Conservation (phyloP, 37 sponge, comb jelly and placozoan species). For the Mnemiopsis leidyi region DNA sequence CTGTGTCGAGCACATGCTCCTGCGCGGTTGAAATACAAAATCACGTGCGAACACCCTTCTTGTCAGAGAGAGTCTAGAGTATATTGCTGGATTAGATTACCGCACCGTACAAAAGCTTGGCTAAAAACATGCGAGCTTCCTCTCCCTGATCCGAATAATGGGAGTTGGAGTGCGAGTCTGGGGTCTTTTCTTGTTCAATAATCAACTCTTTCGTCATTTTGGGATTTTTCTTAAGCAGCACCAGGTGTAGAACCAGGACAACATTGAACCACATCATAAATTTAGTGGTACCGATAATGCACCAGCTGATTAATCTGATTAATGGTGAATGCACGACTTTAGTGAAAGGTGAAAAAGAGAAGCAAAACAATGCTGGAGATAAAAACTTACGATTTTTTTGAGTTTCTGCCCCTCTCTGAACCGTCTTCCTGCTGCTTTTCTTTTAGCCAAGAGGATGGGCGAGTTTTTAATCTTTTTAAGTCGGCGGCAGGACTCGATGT, state of each 20-base stretch:
- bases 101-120: not conserved
- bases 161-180: not conserved
- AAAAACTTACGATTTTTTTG: slow-evolving; percentile 62
- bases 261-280: not conserved
- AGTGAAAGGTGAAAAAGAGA: too few relatives aligned
- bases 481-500: slow-evolving; percentile 46
- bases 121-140: not conserved
- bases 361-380: too few relatives aligned
- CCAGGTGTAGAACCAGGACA: not conserved
- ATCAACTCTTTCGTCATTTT: not conserved
- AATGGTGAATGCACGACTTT: too few relatives aligned
- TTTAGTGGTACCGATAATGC: too few relatives aligned
- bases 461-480: slow-evolving; percentile 48
- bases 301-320: too few relatives aligned
- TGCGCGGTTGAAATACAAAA: not conserved
- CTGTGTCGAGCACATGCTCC: not conserved
- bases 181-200: not conserved
- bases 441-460: slow-evolving; percentile 50
- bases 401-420: slow-evolving; percentile 58
- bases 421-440: slow-evolving; percentile 41
- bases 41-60: not conserved
- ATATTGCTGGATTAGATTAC: not conserved
- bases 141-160: not conserved
- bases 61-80: not conserved
- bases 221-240: not conserved